A percentile compares a stretch with the other conserved stretches of the same genome.
These are phyloP conservation scores for Mus caroli DNA, from an alignment of 2,797 vertebrate species.

Conservation along the genomic window DNA sequence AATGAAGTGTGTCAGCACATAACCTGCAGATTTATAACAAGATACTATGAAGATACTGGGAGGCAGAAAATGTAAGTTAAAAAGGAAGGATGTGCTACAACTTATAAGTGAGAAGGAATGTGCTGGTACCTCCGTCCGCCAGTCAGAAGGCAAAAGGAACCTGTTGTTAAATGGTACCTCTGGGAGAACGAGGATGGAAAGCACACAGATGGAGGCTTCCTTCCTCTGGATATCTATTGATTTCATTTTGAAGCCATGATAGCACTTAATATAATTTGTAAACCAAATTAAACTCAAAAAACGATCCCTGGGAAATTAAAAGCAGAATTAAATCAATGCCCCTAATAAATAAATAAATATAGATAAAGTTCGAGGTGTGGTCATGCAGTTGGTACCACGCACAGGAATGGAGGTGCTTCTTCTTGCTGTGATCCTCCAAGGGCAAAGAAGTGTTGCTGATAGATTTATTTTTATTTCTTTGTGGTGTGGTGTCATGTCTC, in stretches of 20 bases:
- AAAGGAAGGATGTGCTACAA: neutral
- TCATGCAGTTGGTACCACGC: neutral
- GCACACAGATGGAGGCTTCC: neutral
- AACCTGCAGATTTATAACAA: neutral
- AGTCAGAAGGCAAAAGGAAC: neutral
- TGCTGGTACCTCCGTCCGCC: neutral
- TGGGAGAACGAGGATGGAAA: neutral
- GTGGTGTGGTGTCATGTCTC: neutral
- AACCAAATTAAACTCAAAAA: conserved; percentile 51
- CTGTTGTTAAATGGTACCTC: neutral
- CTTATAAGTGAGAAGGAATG: neutral
- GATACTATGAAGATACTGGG: neutral
- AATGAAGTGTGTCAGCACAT: neutral
- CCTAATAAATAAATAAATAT: neutral
- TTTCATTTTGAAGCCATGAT: conserved; percentile 5
- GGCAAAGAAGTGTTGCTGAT: neutral
- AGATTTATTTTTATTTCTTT: neutral
- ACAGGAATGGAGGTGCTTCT: neutral
- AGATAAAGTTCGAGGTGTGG: neutral
- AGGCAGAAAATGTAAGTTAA: neutral
- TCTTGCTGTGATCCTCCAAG: neutral
- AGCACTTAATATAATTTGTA: conserved; percentile 19
- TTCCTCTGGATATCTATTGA: conserved; percentile 9
- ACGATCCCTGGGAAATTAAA: neutral
- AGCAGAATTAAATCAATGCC: conserved; percentile 1